Base-by-base conservation (phyloP, 2,888 invertebrate genomes). In the Dasysyrphus tricinctus region DNA sequence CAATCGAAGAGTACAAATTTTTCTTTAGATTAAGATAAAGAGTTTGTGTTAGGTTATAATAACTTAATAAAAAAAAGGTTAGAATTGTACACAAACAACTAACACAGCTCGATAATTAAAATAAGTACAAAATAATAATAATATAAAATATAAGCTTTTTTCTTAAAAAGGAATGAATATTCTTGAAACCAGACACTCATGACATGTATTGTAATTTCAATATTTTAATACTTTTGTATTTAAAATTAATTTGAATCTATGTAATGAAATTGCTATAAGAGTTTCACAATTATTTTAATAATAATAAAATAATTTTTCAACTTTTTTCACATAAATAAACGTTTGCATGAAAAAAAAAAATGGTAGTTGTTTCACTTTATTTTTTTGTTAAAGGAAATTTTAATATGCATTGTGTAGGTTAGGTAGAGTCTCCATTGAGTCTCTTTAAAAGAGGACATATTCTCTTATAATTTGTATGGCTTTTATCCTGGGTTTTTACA, bases 201-300 rank as follows among this genome's bases (percentile, higher is more conserved):
- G 12, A 59, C 65, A 49, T 54, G 51, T 59, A 75, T 49, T 70
- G 84, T 80, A 80, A 76, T 85, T 57, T 54, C 16, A 73, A 77
- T 84, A 76, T 85, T 86, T 81, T 78, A 85, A 80, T 84, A 84
- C 83, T 84, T 84, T 80, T 84, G 80, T 84, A 84, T 80, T 69
- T 70, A 56, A 75, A 78, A 78, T 42, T 67, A 29, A 61, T 61
- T 74, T 74, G 57, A 70, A 75, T 56, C 24, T 69, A 67, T 39
- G 29, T 42, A n/a, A 65, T 65, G 61, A 74, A 79, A 37, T 74
- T 73, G 24, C 39, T 56, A 69, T 57, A 57, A 56, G 61, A 77
- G 29, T 67, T 81, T 67, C 72, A 81, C 65, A 78, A 32, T 32
- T 32, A 32, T n/a, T 5, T n/a, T 49, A 63, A 51, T 65, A 51